Base-by-base conservation (phyloP, 2,113 vertebrate genomes). In the Casuarius casuarius region DNA sequence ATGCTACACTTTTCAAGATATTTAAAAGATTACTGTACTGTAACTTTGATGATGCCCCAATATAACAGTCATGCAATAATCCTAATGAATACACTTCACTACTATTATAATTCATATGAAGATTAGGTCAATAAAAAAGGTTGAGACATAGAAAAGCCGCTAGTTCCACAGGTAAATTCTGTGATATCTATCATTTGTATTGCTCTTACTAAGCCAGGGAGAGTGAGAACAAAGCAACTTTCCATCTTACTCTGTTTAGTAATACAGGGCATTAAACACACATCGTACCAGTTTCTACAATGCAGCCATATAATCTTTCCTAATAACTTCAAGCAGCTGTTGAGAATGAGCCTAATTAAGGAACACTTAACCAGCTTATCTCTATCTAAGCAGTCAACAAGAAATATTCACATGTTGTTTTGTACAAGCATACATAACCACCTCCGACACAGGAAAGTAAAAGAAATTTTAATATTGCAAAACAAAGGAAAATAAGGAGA, bases 261-360 rank as follows among this genome's bases (percentile, higher is more conserved):
- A 66, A 80, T 29, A 49, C 7, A 74, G 40, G 66, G 23, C 26
- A 31, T 29, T 74, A 80, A 75, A 33, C 11, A 19, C 12, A 33
- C 15, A 38, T 52, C 44, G 52, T 40, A 44, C 15, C 71, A 6
- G 3, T 88, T 93, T 80, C 54, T 44, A 15, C 68, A 80, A 62
- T 6, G 33, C 44, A 79, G 66, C 40, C 10, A 31, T 52, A 42
- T 52, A 80, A 80, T 66, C 44, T 92, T 85, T 70, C 31, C 40
- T 80, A 95, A 62, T 68, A 88, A 86, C 33, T 33, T 80, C 59
- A 77, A 80, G 59, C 49, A 83, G 85, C 49, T 83, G 25, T 88
- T 88, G 46, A 84, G 83, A 92, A 80, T 7, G 5, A 77, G 48
- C 26, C 54, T 70, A 83, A 94, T 92, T 86, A 96, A 71, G 63